These are phyloP conservation scores for Seriola dumerili DNA, from an alignment of 2,113 vertebrate species.

Conservation along the genomic window DNA sequence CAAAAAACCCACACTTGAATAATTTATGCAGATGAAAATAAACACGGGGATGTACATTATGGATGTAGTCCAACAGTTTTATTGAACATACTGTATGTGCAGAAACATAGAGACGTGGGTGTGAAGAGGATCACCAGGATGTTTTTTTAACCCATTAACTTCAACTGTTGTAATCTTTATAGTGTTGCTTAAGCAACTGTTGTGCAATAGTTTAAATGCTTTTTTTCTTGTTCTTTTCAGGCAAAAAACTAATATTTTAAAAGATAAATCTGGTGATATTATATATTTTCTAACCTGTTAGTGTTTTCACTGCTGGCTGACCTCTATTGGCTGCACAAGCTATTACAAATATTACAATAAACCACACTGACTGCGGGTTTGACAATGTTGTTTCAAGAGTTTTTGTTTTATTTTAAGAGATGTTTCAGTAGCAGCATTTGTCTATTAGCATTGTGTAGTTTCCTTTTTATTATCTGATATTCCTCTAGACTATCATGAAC, in stretches of 20 bases:
- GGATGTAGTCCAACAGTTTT: slow-evolving; percentile 1
- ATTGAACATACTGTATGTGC: slow-evolving; percentile 2
- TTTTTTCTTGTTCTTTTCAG: neutral
- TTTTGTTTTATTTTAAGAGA: too few relatives aligned
- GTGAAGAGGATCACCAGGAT: neutral
- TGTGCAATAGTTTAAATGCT: neutral
- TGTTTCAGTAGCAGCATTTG: neutral
- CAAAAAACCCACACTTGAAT: slow-evolving; percentile 7
- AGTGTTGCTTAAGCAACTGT: neutral
- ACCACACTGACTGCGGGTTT: too few relatives aligned
- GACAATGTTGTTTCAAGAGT: too few relatives aligned
- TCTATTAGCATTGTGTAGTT: too few relatives aligned
- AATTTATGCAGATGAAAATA: slow-evolving; percentile 36
- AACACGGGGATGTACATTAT: slow-evolving; percentile 5
- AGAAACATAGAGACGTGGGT: neutral
- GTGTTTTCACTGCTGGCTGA: too few relatives aligned
- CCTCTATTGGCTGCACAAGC: too few relatives aligned
- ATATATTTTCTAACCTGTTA: neutral
- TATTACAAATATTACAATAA: too few relatives aligned
- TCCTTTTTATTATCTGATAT: neutral
- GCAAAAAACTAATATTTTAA: neutral
- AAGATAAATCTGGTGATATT: neutral
- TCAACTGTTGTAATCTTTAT: neutral
- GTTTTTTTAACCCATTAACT: neutral
- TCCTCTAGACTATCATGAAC: neutral